Evolutionary conservation across 2,888 invertebrate species (phyloP).

Genomic region (Epinotia brunnichana): DNA sequence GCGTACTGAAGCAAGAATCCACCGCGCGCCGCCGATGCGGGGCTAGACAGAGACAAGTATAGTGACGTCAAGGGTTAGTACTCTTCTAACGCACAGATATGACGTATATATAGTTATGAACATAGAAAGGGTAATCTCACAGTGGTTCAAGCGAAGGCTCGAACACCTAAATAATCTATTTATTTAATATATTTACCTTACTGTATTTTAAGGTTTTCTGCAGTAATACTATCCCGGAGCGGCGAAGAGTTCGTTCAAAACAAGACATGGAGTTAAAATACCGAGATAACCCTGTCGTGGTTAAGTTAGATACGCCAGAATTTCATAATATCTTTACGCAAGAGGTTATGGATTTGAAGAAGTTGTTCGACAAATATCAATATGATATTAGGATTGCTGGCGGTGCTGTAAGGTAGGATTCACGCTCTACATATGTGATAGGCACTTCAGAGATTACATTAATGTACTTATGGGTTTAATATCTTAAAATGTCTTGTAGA

Average conservation of each 20-base stretch:
- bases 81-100: no score
- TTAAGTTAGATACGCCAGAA: conserved; percentile 88
- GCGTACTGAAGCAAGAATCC: no score
- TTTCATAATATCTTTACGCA: conserved; percentile 92
- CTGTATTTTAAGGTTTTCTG: conserved; percentile 45
- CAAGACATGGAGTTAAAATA: conserved; percentile 69
- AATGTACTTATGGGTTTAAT: conserved; percentile 5
- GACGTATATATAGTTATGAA: no score
- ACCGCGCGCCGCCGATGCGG: no score
- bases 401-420: conserved; percentile 92
- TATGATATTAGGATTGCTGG: conserved; percentile 97
- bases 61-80: no score
- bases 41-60: no score
- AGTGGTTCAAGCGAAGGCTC: no score
- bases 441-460: not conserved
- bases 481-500: conserved; percentile 65
- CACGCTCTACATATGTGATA: not conserved
- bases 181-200: no score
- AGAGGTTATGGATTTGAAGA: conserved; percentile 88
- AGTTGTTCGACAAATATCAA: conserved; percentile 90
- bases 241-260: conserved; percentile 59
- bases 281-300: conserved; percentile 86
- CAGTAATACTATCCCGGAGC: conserved; percentile 45
- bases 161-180: no score
- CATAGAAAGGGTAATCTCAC: no score